Base-by-base conservation (phyloP, 1,140 invertebrate species). In the Hylaeus volcanicus region DNA sequence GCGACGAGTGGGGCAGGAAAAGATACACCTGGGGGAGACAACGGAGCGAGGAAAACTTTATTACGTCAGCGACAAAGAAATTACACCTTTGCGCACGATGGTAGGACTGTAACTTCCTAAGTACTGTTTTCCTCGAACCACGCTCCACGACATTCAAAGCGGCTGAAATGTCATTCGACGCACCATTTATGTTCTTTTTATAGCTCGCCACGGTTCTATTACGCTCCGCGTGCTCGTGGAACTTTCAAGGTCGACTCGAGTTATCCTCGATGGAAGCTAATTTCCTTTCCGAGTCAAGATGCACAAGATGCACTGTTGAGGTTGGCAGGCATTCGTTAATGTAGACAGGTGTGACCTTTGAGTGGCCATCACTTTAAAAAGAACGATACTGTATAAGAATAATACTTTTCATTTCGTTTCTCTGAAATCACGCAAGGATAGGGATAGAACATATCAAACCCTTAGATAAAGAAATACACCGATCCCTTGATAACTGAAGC, bases 21-120 rank as follows among this genome's bases (percentile, higher is more conserved):
- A 48, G 66, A 56, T 63, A 37, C 26, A 48, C 41, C 39, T 11
- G 4, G 26, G 58, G 56, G 66, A 76, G 66, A 76, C 66, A 76
- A 77, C 74, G 51, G 48, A 68, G 39, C 72, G 78, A 80, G 78
- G 78, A 68, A 80, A 80, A 74, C 37, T 75, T 75, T 68, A 51
- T 74, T 66, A 74, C 78, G 71, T 68, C 72, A 76, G 48, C 61
- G 70, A 65, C 70, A 65, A 79, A 79, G 77, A 48, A 80, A 80
- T 80, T 75, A 80, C 53, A 74, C 14, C 41, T 26, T 64, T 37
- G 74, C 39, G 41, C 74, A 26, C 74, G 39, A 37, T 15, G 63
- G 12, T 51, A n/a, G 14, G 26, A n/a, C 65, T 41, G 3, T 69
- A 51, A 14, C 63, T 69, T 51, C 48, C 53, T 63, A 65, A 65